Percentiles rank a stretch among this genome's conserved stretches.
phyloP scores from a whole-genome alignment of 2,888 invertebrate species.

The Lasioglossum calceatum region DNA sequence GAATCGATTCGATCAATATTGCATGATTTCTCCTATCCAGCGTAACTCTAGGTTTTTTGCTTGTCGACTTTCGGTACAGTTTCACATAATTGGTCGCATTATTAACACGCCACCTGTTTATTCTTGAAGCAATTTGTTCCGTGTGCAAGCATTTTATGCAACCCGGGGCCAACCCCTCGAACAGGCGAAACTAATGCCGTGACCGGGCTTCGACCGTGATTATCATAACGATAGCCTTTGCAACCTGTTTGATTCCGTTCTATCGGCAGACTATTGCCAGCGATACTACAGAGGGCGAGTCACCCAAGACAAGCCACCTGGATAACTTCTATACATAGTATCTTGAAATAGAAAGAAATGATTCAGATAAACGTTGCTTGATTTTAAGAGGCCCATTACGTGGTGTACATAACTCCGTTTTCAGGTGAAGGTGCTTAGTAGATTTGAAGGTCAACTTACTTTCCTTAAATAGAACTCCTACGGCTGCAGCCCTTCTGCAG shows the following conservation, averaged over 20 bases:
- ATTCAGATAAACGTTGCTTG: no score
- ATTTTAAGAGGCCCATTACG: no score
- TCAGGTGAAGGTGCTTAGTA: no score
- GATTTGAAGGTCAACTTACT: no score
- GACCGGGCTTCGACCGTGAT: constrained; percentile 31
- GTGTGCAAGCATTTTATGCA: constrained; percentile 18
- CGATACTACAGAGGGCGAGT: not conserved
- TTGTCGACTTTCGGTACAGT: no score
- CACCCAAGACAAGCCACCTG: no score
- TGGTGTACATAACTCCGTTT: no score
- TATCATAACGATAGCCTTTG: constrained; percentile 50
- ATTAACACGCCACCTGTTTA: constrained; percentile 13
- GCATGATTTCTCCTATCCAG: constrained; percentile 8
- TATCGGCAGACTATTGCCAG: not conserved
- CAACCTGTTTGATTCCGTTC: constrained; percentile 57
- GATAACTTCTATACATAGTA: no score
- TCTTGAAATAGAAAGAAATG: no score
- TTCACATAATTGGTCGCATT: constrained; percentile 6
- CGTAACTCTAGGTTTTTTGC: not conserved
- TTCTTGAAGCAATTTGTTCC: constrained; percentile 3
- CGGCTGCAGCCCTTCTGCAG: no score
- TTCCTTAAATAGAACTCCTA: no score
- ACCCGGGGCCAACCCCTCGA: not conserved
- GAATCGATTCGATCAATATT: constrained; percentile 20
- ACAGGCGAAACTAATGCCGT: constrained; percentile 31